Conservation (phyloP, 2,113 vertebrate species). For the Ctenodactylus gundi region DNA sequence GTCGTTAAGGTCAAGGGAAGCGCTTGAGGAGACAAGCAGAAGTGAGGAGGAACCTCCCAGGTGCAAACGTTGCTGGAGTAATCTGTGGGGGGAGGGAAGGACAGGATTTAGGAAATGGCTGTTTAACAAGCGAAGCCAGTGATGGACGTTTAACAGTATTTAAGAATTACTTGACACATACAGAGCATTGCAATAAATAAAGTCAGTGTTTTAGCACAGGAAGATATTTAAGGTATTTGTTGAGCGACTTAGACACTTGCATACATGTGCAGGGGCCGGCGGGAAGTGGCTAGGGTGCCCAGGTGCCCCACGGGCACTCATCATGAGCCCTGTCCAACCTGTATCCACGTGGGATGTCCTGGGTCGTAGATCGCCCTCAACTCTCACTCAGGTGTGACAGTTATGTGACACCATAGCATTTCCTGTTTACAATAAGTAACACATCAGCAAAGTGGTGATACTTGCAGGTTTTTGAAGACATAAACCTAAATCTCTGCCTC, state of each 20-base stretch:
- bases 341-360: not conserved
- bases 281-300: not conserved
- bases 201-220: not conserved
- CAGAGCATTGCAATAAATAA: not conserved
- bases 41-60: not conserved
- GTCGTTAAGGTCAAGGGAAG: not conserved
- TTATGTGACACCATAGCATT: not conserved
- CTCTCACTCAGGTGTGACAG: too few relatives aligned
- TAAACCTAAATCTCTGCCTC: not conserved
- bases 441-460: not conserved
- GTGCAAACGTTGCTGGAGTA: not conserved
- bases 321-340: not conserved
- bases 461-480: not conserved
- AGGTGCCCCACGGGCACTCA: not conserved
- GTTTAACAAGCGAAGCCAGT: not conserved
- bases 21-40: not conserved
- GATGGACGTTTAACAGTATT: not conserved
- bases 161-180: not conserved
- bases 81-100: not conserved
- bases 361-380: too few relatives aligned
- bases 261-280: not conserved
- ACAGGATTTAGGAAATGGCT: not conserved
- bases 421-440: not conserved
- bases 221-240: not conserved
- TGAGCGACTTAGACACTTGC: not conserved